Conservation (phyloP, 53 echinoderm and acorn worm genomes). For the Henricia sp. region DNA sequence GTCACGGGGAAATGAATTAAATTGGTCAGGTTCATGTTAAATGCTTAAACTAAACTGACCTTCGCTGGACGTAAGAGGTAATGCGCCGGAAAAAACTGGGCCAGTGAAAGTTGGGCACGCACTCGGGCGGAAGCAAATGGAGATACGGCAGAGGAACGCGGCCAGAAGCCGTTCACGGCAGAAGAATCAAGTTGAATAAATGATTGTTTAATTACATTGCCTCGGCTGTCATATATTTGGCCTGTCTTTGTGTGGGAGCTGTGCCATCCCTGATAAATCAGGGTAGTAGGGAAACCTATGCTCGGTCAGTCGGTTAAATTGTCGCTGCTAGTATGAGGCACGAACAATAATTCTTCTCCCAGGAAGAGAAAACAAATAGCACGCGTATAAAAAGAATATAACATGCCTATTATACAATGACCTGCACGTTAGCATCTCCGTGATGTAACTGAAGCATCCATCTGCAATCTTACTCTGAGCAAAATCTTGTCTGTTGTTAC, state of each 20-base stretch:
- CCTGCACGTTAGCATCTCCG: too few relatives aligned
- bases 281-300: slow-evolving; percentile 1
- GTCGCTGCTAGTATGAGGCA: too few relatives aligned
- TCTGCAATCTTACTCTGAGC: too few relatives aligned
- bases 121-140: slow-evolving; percentile 18
- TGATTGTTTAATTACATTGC: slow-evolving; percentile 55
- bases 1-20: not conserved
- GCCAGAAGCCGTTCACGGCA: not conserved
- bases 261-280: not conserved
- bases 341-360: too few relatives aligned
- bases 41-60: slow-evolving; percentile 24
- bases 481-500: too few relatives aligned
- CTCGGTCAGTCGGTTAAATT: too few relatives aligned
- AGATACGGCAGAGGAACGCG: not conserved
- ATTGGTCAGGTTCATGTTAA: slow-evolving; percentile 1
- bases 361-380: too few relatives aligned
- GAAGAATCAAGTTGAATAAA: slow-evolving; percentile 23
- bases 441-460: too few relatives aligned
- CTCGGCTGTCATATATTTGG: slow-evolving; percentile 12
- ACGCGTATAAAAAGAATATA: too few relatives aligned
- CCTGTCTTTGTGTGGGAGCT: slow-evolving; percentile 9
- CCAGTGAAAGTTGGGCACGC: slow-evolving; percentile 31
- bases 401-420: too few relatives aligned
- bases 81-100: slow-evolving; percentile 38
- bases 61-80: slow-evolving; percentile 34